Evolutionary conservation across 2,113 vertebrate genomes (phyloP).

Genomic region (Eublepharis macularius): DNA sequence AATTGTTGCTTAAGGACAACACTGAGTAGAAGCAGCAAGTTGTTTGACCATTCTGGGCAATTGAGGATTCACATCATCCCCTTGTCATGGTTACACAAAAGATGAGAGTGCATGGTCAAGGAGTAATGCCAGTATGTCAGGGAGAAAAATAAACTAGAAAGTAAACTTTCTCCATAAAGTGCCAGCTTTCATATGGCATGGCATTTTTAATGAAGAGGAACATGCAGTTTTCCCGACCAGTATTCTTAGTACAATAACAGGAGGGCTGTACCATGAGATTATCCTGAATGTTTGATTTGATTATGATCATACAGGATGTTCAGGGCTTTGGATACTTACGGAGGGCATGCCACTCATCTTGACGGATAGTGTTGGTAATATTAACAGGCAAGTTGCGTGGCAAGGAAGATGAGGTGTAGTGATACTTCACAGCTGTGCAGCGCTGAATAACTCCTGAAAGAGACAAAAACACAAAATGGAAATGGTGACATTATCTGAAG

Average conservation of each 20-base stretch:
- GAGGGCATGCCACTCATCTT: constrained; percentile 92
- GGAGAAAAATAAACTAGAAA: background rate
- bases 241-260: background rate
- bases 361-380: constrained; percentile 89
- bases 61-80: no score
- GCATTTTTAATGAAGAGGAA: background rate
- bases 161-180: background rate
- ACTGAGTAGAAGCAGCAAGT: no score
- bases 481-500: background rate
- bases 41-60: no score
- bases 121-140: no score
- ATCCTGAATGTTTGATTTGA: background rate
- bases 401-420: constrained; percentile 89
- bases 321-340: constrained; percentile 77
- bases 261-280: rapidly evolving
- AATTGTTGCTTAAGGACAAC: no score
- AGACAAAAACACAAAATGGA: constrained; percentile 22
- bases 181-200: background rate
- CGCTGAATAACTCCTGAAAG: constrained; percentile 83
- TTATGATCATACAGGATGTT: background rate
- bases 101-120: no score
- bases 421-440: constrained; percentile 89
- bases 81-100: no score
- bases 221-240: background rate
- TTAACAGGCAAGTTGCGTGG: constrained; percentile 88